Conservation (phyloP, 2,797 vertebrate species). For the Sciurus carolinensis region DNA sequence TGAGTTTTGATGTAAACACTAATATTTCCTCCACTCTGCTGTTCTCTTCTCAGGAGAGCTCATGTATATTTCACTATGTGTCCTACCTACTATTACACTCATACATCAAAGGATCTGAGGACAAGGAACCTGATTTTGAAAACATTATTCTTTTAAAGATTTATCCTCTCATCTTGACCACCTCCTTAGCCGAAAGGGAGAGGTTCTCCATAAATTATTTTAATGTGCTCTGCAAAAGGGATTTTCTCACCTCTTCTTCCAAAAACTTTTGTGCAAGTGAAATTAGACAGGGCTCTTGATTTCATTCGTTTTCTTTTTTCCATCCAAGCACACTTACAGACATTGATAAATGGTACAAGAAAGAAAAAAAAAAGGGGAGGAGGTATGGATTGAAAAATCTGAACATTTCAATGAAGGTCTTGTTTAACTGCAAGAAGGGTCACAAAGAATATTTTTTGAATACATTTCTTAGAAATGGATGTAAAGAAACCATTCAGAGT, state of each 20-base stretch:
- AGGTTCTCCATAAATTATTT: constrained; percentile 89
- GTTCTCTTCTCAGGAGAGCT: constrained; percentile 88
- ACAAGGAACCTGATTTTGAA: constrained; percentile 91
- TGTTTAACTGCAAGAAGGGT: neutral
- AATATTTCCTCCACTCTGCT: constrained; percentile 88
- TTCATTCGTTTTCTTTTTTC: neutral
- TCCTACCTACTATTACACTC: constrained; percentile 90
- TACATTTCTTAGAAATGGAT: neutral
- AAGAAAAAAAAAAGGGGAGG: neutral
- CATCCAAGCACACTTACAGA: neutral
- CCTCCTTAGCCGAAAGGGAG: constrained; percentile 87
- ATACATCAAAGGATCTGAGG: constrained; percentile 91
- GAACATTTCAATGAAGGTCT: neutral
- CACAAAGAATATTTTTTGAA: neutral
- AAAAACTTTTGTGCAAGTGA: constrained; percentile 47
- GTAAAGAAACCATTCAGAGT: neutral
- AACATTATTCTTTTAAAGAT: constrained; percentile 93
- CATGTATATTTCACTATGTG: constrained; percentile 91
- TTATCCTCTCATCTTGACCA: constrained; percentile 90
- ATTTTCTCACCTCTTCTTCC: constrained; percentile 38
- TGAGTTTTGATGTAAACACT: constrained; percentile 92
- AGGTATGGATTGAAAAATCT: neutral
- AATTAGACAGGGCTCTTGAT: constrained; percentile 29
- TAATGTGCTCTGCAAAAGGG: constrained; percentile 82
- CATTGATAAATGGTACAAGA: neutral